phyloP scores from a whole-genome alignment of 1,140 invertebrate species.

The Nasonia giraulti region DNA sequence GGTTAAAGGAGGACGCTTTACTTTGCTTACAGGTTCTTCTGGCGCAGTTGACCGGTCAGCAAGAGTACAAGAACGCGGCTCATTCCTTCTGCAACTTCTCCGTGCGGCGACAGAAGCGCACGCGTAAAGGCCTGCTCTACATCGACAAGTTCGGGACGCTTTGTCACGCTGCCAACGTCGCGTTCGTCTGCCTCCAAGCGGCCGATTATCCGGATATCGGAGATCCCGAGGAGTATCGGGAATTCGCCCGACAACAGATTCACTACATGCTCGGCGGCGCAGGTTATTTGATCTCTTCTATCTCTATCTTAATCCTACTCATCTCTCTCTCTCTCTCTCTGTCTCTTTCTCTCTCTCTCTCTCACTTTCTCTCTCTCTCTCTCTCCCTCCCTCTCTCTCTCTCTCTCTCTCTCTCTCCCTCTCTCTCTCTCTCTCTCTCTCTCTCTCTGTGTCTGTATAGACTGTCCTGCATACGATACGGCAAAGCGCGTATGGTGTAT shows the following conservation, averaged over 20 bases:
- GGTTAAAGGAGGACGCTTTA: not conserved
- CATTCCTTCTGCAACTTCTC: conserved; percentile 75
- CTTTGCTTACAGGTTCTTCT: conserved; percentile 70
- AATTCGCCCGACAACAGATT: conserved; percentile 79
- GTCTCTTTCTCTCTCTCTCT: too few species aligned
- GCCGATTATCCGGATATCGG: conserved; percentile 69
- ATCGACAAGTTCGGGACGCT: conserved; percentile 77
- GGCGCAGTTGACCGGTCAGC: conserved; percentile 71
- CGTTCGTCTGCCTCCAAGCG: conserved; percentile 76
- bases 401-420: too few species aligned
- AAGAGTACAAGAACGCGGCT: conserved; percentile 72
- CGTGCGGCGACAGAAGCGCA: conserved; percentile 70
- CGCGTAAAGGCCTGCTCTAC: conserved; percentile 77
- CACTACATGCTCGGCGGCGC: conserved; percentile 78
- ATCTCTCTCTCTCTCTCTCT: too few species aligned
- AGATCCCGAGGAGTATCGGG: conserved; percentile 68
- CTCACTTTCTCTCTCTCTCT: too few species aligned
- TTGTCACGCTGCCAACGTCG: conserved; percentile 77
- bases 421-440: too few species aligned
- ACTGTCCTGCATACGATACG: too few species aligned
- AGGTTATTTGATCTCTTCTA: conserved; percentile 51
- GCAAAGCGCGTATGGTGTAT: too few species aligned
- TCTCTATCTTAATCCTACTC: too few species aligned
- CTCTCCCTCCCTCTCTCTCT: too few species aligned
- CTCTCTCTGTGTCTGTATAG: too few species aligned